Evolutionary conservation across 2,113 vertebrate genomes (phyloP), one percentile per base, ranked within the genome.

Genomic region (Thamnaconus septentrionalis): DNA sequence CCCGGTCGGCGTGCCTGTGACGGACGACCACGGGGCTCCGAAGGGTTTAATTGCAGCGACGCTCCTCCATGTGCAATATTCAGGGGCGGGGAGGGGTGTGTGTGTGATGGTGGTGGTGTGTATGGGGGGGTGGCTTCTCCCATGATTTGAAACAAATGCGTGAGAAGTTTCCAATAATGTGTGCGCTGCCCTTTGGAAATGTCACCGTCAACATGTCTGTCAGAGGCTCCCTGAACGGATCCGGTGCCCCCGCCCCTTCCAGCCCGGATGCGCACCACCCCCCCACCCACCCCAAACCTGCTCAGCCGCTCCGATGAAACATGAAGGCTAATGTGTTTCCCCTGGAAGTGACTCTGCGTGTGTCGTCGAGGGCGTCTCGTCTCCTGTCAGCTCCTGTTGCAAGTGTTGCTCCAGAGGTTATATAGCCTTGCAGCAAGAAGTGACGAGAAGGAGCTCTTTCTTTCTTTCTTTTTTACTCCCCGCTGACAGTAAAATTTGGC

Each of bases 101-200:
- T 31, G 18, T 31, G 18, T 31, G 18, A 31, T 31, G 18, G 18
- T 31, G 18, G 18, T 31, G 18, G 18, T 31, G 18, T 31, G 18
- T 31, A 31, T 31, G 18, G 18, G 18, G 18, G 18, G 18, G 18
- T 31, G 18, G 18, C 18, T 31, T 31, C 18, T 31, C 18, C 18
- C 18, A 31, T 31, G 18, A 31, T 31, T 31, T 31, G 18, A 31
- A 2, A 31, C 18, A 69, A 56, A 71, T 56, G 77, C 64, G 68
- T 81, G 75, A 78, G 56, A 78, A 80, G 80, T 80, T 80, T 82
- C 80, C 60, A 75, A 60, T 74, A 61, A 64, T 79, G 75, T 76
- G 66, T 48, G 64, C 5, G 3, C 41, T 60, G 65, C 66, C 69
- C 78, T 83, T 83, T 78, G 59, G 41, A 84, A 83, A 87, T 81